Evolutionary conservation across 2,888 invertebrate species (phyloP), one percentile per base, ranked within the genome.

Genomic region (Dasysyrphus tricinctus): DNA sequence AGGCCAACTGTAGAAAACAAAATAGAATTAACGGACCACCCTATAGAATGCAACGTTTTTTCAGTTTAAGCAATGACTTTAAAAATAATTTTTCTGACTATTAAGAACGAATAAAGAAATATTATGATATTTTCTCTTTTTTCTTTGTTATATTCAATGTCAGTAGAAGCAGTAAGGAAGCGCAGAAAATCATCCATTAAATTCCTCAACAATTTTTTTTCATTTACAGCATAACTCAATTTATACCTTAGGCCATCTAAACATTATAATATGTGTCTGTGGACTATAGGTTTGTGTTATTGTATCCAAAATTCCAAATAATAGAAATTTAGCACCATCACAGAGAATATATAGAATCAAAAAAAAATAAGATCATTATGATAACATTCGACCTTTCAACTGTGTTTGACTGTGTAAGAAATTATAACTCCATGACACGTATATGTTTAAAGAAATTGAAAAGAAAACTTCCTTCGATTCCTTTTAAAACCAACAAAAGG

Each of bases 401-500:
- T 24, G 24, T 51, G 51, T 29, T 19, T 29, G 61, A 44, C 12
- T 24, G 39, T 49, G 24, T 24, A 19, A 39, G 67, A 56, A 61
- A 69, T 75, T 70, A 74, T 29, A 56, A 61, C 56, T 74, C 63
- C 44, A 54, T 54, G 63, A 69, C 79, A 79, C 79, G 83, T 57
- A 32, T n/a, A n/a, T 79, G 44, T 79, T 83, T 65, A 61, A 70
- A 74, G 61, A 69, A 82, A 82, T 78, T 82, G 78, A 73, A 82
- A 78, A 83, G 74, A 49, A 75, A 75, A 59, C 73, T 70, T 79
- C 69, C 54, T 65, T 42, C n/a, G n/a, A 29, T 16, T 42, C n/a
- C 47, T 39, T 51, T 39, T 54, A 7, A 29, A 7, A 24, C 24
- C 54, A 73, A 79, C 76, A 80, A 80, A 70, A 63, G 76, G 9